A percentile compares a stretch with the other conserved stretches of the same genome.
These are phyloP conservation scores for Calliopum simillimum DNA, from an alignment of 2,888 invertebrate genomes.

Conservation along the genomic window DNA sequence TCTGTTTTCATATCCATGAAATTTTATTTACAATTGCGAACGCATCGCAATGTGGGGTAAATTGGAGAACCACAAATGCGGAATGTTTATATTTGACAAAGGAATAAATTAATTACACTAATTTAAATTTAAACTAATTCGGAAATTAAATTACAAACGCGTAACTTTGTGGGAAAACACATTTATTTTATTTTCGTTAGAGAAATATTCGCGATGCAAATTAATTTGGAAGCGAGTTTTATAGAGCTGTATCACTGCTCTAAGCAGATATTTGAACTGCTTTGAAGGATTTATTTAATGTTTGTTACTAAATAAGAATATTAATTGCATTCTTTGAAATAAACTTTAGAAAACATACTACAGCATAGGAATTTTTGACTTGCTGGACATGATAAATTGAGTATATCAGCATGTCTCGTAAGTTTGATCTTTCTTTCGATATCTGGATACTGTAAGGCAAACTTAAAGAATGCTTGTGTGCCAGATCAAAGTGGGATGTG, in stretches of 20 bases:
- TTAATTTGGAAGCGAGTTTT: not conserved
- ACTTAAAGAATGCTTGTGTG: too few relatives aligned
- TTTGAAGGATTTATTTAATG: not conserved
- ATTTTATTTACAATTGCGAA: slow-evolving; percentile 8
- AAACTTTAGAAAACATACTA: too few relatives aligned
- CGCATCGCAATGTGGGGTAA: not conserved
- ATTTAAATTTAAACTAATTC: slow-evolving; percentile 39
- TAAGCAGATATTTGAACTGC: too few relatives aligned
- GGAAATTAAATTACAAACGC: slow-evolving; percentile 25
- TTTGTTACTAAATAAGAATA: not conserved
- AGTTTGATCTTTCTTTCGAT: too few relatives aligned
- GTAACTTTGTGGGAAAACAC: not conserved
- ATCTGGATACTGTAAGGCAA: too few relatives aligned
- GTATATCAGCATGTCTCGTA: too few relatives aligned
- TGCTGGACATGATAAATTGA: too few relatives aligned
- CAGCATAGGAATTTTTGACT: too few relatives aligned
- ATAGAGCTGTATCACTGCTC: too few relatives aligned
- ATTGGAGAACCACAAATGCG: slow-evolving; percentile 14
- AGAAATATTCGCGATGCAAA: not conserved
- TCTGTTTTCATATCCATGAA: slow-evolving; percentile 24
- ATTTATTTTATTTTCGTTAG: slow-evolving; percentile 14
- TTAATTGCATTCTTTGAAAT: too few relatives aligned
- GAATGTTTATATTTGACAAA: slow-evolving; percentile 34
- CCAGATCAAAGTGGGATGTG: too few relatives aligned
- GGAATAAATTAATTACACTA: slow-evolving; percentile 41